These are phyloP conservation scores for Petrocephalus schoutedeni DNA, from an alignment of 2,797 vertebrate species.

Conservation along the genomic window DNA sequence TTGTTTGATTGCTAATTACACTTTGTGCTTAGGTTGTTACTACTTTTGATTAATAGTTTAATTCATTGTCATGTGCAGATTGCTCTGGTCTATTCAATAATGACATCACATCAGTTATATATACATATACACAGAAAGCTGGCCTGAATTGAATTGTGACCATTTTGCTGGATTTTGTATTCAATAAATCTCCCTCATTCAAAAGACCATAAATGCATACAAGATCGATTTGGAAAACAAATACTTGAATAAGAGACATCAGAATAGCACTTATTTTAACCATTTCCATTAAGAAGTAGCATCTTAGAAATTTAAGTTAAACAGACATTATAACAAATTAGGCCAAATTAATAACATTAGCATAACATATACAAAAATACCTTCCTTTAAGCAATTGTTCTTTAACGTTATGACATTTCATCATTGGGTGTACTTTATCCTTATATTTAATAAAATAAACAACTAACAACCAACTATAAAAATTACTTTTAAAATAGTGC, in stretches of 20 bases:
- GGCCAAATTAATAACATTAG: neutral
- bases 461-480: neutral
- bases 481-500: neutral
- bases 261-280: neutral
- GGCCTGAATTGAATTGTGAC: neutral
- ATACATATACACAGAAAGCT: neutral
- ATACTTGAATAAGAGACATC: neutral
- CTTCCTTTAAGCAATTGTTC: neutral
- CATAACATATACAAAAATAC: neutral
- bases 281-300: neutral
- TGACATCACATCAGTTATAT: neutral
- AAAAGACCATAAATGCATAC: neutral
- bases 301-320: neutral
- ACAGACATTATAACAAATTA: neutral
- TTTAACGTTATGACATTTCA: neutral
- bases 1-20: neutral
- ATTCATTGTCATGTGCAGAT: neutral
- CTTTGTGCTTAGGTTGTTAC: neutral
- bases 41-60: neutral
- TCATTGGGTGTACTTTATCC: neutral
- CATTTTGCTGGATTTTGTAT: neutral
- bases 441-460: neutral
- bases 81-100: neutral
- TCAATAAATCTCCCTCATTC: neutral
- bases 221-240: neutral